A percentile compares a stretch with the other conserved stretches of the same genome.
phyloP scores from a whole-genome alignment of 2,797 vertebrate genomes.

The Gobio occitaniae region DNA sequence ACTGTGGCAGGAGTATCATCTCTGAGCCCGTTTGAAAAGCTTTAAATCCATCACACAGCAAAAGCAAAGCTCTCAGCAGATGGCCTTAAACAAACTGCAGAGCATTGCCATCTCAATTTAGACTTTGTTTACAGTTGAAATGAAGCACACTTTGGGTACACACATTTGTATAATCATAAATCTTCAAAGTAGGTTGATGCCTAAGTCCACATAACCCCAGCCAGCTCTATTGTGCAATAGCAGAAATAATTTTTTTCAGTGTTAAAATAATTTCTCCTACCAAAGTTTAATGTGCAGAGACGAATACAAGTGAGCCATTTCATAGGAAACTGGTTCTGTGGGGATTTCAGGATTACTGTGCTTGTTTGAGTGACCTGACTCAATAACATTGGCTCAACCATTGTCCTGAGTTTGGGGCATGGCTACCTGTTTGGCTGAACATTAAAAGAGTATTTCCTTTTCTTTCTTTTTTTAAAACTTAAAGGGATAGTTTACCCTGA shows the following conservation, averaged over 20 bases:
- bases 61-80: constrained; percentile 49
- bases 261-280: not conserved
- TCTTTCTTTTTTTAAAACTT: not conserved
- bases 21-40: constrained; percentile 49
- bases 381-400: not conserved
- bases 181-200: constrained; percentile 42
- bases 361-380: not conserved
- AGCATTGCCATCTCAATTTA: constrained; percentile 43
- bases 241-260: not conserved
- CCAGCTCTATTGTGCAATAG: not conserved
- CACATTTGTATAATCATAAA: constrained; percentile 41
- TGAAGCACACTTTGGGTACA: constrained; percentile 1
- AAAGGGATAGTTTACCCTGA: no score
- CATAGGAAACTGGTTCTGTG: not conserved
- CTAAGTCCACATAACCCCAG: constrained; percentile 23
- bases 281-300: not conserved
- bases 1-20: constrained; percentile 34
- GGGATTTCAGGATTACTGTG: not conserved
- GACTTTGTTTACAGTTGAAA: constrained; percentile 44
- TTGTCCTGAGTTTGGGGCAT: not conserved
- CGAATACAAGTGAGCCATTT: not conserved
- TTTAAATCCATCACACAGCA: constrained; percentile 45
- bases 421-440: not conserved
- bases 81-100: constrained; percentile 37
- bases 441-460: not conserved